Base-by-base conservation (phyloP, 2,888 invertebrate species). In the Cryptus armator region DNA sequence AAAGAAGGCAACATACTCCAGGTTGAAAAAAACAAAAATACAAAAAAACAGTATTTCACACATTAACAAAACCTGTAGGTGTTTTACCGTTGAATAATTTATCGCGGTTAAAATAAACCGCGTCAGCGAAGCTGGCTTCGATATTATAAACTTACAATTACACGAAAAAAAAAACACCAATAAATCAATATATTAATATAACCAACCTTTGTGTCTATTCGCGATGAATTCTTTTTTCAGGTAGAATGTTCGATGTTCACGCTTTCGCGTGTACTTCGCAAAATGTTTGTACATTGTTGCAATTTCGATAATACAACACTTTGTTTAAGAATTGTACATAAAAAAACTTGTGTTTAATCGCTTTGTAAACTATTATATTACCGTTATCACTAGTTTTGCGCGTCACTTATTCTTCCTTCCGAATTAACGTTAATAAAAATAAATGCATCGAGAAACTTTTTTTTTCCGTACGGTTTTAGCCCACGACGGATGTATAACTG, bases 271-370 rank as follows among this genome's bases (percentile, higher is more conserved):
- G 46, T 46, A 19, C 24, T 56, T 67, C 62, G 62, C 62, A 78
- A 74, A 51, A 78, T 76, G 53, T 75, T 77, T 80, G 48, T 68
- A 64, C 70, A 67, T 74, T 56, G 32, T 75, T 51, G 29, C 37
- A 4, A 19, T 2, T 62, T 24, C 4, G 62, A 72, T 14, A 59
- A 46, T 70, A 32, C 12, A 66, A 24, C 48, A 43, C 48, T 43
- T 62, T 19, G 16, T 64, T 67, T 75, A 62, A 77, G 62, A 76
- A 64, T 79, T 71, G 74, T n/a, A 62, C 48, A 29, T 83, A 76
- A 81, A 75, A 74, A 81, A 71, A 86, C 79, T 67, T 74, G 68
- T 79, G 81, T 76, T 81, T 81, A 86, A 46, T 82, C 46, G 80
- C 70, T 80, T 66, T 84, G 70, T 72, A 80, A 77, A 86, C 62